A percentile compares a stretch with the other conserved stretches of the same genome.
These are phyloP conservation scores for Thecocarcelia acutangulata DNA, from an alignment of 2,888 invertebrate species.

Conservation along the genomic window DNA sequence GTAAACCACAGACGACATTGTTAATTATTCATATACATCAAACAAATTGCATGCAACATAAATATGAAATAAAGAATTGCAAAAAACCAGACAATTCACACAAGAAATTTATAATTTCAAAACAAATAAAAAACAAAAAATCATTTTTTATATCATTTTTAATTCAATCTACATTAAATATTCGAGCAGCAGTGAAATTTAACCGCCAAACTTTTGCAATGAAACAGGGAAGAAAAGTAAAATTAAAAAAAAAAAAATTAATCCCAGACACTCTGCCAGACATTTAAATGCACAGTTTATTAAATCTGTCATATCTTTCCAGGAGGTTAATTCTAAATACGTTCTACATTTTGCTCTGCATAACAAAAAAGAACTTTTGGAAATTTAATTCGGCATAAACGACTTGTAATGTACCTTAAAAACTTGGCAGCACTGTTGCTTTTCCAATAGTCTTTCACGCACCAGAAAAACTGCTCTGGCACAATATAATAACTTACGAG, in stretches of 20 bases:
- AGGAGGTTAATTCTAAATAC: conserved; percentile 71
- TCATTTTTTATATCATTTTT: conserved; percentile 32
- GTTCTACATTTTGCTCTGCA: conserved; percentile 14
- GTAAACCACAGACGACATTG: conserved; percentile 73
- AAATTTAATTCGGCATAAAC: background rate
- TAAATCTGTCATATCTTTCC: conserved; percentile 71
- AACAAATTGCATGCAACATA: conserved; percentile 79
- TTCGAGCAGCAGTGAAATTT: conserved; percentile 23
- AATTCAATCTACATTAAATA: conserved; percentile 43
- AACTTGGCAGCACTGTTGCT: too few species aligned
- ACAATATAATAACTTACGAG: too few species aligned
- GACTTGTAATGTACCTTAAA: background rate
- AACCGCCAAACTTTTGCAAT: conserved; percentile 43
- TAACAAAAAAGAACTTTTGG: background rate
- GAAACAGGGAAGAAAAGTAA: conserved; percentile 3
- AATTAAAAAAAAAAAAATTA: conserved; percentile 2
- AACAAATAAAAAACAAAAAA: conserved; percentile 16
- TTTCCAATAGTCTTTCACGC: too few species aligned
- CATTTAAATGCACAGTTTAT: conserved; percentile 66
- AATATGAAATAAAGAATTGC: conserved; percentile 71
- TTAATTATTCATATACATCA: conserved; percentile 78
- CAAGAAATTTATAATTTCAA: conserved; percentile 40
- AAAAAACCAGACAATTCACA: conserved; percentile 45
- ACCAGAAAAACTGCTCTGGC: too few species aligned
- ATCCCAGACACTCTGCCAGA: conserved; percentile 67